Base-by-base conservation (phyloP, 2,888 invertebrate species). In the Zhengitettix transpicula region DNA sequence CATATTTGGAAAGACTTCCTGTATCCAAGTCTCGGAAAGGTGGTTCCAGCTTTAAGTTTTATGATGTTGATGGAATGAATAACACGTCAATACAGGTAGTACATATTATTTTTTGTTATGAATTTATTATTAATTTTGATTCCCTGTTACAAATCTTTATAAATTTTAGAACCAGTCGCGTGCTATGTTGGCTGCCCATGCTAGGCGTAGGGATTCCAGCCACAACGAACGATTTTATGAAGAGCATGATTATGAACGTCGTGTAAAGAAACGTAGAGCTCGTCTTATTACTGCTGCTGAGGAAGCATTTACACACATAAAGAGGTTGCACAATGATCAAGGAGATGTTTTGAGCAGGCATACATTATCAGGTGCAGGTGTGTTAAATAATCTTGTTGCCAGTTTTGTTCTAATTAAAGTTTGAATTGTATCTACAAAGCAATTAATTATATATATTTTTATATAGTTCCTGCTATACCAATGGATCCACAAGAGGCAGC, bases 151-250 rank as follows among this genome's bases (percentile, higher is more conserved):
- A 28, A 28, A 28, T 28, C 2, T 28, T 28, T 28, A 7, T 28
- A 28, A 28, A 28, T 28, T 28, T 47, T 47, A 47, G 60, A 86
- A 84, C 61, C 88, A 87, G 68, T 82, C 87, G 10, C 74, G 83
- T 47, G 82, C 83, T 0, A 79, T 84, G 68, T 68, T 85, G 64
- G 82, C 85, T 17, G 87, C 89, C 1, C 87, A 87, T 67, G 87
- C 90, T 0, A 80, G 94, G 15, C 81, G 94, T 41, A 82, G 95
- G 66, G 89, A 91, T 66, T 90, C 94, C 0, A 89, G 92, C 64
- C 97, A 97, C 77, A 97, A 97, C 75, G 98, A 98, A 75, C 80
- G 94, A 44, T 96, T 98, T 75, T 96, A 98, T 74, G 97, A 98
- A 73, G 98, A 99, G 74, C 90, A 95, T 69, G 98, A 99, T 74